A percentile compares a stretch with the other conserved stretches of the same genome.
Evolutionary conservation across 1,140 invertebrate genomes (phyloP).

Genomic region (Heliconius nattereri): DNA sequence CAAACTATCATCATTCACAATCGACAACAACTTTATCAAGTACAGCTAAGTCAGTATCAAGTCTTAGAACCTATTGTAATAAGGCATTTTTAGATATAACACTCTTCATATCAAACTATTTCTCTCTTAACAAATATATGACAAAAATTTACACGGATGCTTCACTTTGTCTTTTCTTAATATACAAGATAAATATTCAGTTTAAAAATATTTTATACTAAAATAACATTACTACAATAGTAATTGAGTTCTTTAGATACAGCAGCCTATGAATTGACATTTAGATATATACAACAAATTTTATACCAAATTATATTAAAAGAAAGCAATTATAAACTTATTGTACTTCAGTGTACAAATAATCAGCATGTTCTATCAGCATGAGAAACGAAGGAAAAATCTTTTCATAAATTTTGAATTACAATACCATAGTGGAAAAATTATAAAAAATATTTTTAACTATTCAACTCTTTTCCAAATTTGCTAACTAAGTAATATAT

Average conservation of each 20-base stretch:
- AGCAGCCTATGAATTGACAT: constrained; percentile 74
- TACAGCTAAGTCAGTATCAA: constrained; percentile 79
- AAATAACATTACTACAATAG: constrained; percentile 69
- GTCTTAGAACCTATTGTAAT: constrained; percentile 78
- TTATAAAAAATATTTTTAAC: no score
- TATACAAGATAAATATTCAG: constrained; percentile 70
- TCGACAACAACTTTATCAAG: constrained; percentile 65
- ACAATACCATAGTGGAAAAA: no score
- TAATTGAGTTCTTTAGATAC: constrained; percentile 70
- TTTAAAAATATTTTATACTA: constrained; percentile 71
- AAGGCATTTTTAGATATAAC: constrained; percentile 80
- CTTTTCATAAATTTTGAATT: no score
- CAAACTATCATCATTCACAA: constrained; percentile 58
- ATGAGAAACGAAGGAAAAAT: no score
- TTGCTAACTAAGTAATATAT: no score
- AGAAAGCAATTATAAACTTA: neutral
- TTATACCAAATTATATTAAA: neutral
- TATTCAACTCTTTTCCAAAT: no score
- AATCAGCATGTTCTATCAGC: neutral
- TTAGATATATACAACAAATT: constrained; percentile 18
- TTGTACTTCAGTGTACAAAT: constrained; percentile 4
- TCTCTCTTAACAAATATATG: constrained; percentile 77
- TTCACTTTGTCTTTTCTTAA: constrained; percentile 58
- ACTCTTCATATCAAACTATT: constrained; percentile 80
- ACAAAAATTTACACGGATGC: constrained; percentile 72